These are phyloP conservation scores for Schmidtea mediterranea DNA, from an alignment of 1,140 invertebrate species.

Conservation along the genomic window DNA sequence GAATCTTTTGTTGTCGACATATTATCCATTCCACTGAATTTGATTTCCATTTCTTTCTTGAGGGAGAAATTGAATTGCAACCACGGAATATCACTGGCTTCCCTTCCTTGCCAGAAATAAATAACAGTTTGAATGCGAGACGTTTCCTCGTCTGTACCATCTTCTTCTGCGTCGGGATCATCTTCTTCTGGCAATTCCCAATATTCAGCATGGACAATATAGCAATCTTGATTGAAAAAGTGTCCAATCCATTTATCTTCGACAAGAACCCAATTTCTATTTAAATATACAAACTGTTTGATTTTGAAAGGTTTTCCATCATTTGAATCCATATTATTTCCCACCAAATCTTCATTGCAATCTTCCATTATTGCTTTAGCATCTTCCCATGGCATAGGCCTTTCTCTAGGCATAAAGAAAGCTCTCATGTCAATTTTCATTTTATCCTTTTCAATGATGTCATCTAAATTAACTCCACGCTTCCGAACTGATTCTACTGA, in stretches of 20 bases:
- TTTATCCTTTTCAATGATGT: slow-evolving; percentile 30
- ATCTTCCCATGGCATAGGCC: slow-evolving; percentile 15
- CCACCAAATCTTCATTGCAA: slow-evolving; percentile 28
- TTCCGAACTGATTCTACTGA: slow-evolving; percentile 83
- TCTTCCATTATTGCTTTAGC: slow-evolving; percentile 40
- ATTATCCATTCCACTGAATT: neutral
- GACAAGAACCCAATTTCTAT: slow-evolving; percentile 50
- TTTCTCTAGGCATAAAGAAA: slow-evolving; percentile 72
- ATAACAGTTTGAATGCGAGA: slow-evolving; percentile 50
- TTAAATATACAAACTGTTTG: slow-evolving; percentile 47
- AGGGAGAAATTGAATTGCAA: slow-evolving; percentile 72
- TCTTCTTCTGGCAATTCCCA: slow-evolving; percentile 36
- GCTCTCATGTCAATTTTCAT: slow-evolving; percentile 63
- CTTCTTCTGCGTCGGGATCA: slow-evolving; percentile 45
- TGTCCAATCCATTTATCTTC: slow-evolving; percentile 25
- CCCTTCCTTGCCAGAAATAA: slow-evolving; percentile 94
- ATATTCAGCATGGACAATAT: slow-evolving; percentile 85
- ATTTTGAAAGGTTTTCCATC: slow-evolving; percentile 48
- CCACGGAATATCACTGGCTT: slow-evolving; percentile 96
- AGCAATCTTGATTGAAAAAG: slow-evolving; percentile 81
- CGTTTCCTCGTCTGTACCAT: neutral
- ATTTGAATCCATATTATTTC: slow-evolving; percentile 17
- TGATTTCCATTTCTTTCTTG: slow-evolving; percentile 1
- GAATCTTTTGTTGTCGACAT: neutral
- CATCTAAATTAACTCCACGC: slow-evolving; percentile 53